A percentile compares a stretch with the other conserved stretches of the same genome.
Evolutionary conservation across 2,888 invertebrate species (phyloP).

Genomic region (Agrochola macilenta): DNA sequence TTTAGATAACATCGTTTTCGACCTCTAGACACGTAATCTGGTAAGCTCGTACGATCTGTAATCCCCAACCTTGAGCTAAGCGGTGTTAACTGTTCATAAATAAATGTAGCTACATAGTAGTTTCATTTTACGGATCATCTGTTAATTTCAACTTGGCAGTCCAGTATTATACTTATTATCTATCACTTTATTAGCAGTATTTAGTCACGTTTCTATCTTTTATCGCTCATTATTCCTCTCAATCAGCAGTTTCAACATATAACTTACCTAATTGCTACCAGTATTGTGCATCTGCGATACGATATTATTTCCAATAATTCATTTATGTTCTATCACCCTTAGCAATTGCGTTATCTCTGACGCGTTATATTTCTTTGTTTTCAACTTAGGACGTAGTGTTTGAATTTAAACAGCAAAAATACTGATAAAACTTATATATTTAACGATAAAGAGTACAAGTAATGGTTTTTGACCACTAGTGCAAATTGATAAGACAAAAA

Average conservation of each 20-base stretch:
- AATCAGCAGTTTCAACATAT: constrained; percentile 37
- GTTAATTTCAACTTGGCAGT: constrained; percentile 13
- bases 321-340: constrained; percentile 27
- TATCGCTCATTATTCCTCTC: constrained; percentile 46
- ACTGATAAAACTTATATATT: constrained; percentile 46
- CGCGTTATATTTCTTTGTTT: constrained; percentile 49
- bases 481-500: constrained; percentile 50
- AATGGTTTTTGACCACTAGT: constrained; percentile 28
- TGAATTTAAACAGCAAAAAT: constrained; percentile 40
- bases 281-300: constrained; percentile 24
- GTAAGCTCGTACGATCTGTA: constrained; percentile 24
- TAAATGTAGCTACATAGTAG: neutral
- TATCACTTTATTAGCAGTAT: constrained; percentile 26
- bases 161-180: constrained; percentile 8
- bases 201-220: constrained; percentile 47
- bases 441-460: constrained; percentile 29
- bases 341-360: constrained; percentile 41
- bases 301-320: constrained; percentile 25
- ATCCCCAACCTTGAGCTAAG: constrained; percentile 28
- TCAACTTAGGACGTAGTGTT: constrained; percentile 24
- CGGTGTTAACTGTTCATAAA: constrained; percentile 17
- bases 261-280: constrained; percentile 32
- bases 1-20: constrained; percentile 35
- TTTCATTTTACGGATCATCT: constrained; percentile 8
- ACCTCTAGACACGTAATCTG: constrained; percentile 33